Conservation (phyloP, 2,797 vertebrate species). For the Paratrypauchen microcephalus region DNA sequence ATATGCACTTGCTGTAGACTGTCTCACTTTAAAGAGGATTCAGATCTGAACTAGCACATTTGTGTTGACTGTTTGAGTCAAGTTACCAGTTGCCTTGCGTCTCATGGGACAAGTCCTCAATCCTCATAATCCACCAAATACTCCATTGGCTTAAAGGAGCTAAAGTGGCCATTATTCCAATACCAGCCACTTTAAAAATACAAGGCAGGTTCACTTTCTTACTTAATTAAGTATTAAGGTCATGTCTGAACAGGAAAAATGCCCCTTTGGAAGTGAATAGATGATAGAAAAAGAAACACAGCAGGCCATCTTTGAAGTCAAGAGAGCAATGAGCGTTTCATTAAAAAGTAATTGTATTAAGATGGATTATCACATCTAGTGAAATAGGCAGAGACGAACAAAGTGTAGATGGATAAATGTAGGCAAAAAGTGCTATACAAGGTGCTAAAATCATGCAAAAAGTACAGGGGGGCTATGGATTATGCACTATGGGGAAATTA, state of each 20-base stretch:
- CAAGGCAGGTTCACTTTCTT: neutral
- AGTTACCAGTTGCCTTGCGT: neutral
- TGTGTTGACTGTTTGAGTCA: neutral
- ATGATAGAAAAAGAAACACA: slow-evolving; percentile 16
- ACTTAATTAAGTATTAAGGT: neutral
- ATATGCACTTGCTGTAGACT: too few relatives aligned
- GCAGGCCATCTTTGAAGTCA: slow-evolving; percentile 42
- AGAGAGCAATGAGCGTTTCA: slow-evolving; percentile 48
- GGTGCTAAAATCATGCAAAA: neutral
- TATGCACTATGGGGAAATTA: too few relatives aligned
- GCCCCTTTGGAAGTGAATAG: neutral
- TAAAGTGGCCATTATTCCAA: neutral
- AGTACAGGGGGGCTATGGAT: neutral
- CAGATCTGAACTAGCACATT: too few relatives aligned
- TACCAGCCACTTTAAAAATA: neutral
- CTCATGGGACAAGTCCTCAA: too few relatives aligned
- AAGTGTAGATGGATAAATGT: slow-evolving; percentile 30
- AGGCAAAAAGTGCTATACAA: neutral
- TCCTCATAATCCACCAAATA: too few relatives aligned
- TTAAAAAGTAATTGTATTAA: slow-evolving; percentile 57
- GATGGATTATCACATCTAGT: slow-evolving; percentile 41
- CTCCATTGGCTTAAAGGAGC: neutral
- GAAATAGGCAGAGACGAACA: slow-evolving; percentile 33
- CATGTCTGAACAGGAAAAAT: neutral
- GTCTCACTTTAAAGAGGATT: too few relatives aligned